Base-by-base conservation (phyloP, 2,888 invertebrate genomes). In the Clanis bilineata region DNA sequence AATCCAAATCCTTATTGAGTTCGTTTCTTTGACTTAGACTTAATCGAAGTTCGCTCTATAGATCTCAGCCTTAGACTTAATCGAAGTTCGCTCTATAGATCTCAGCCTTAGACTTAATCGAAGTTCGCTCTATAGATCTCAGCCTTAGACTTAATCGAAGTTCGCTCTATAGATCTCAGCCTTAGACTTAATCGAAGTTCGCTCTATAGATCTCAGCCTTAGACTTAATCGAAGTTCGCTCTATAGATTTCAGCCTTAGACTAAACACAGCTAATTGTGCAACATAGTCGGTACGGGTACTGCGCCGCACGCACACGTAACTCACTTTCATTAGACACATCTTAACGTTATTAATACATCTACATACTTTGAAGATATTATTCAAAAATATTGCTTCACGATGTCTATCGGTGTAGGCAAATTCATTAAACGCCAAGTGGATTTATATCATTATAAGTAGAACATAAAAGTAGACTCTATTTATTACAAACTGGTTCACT, bases 221-320 rank as follows among this genome's bases (percentile, higher is more conserved):
- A n/a, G n/a, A n/a, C n/a, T n/a, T n/a, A n/a, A n/a, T n/a, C n/a
- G n/a, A n/a, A n/a, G n/a, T n/a, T n/a, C n/a, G n/a, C n/a, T n/a
- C n/a, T n/a, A n/a, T n/a, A 71, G 77, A 74, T 72, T 74, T 64
- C 62, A 65, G 66, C 70, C 67, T 73, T 75, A 80, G 76, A 82
- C 78, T 72, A 72, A 71, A 68, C 69, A 73, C 59, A 56, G 57
- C 64, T 66, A 70, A 63, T 74, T 69, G 61, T 63, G 71, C 66
- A 75, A 77, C 67, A 68, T 58, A 36, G 36, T 36, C 3, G 25
- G 3, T 25, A 36, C 2, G 36, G 9, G 9, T 1, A 1, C 55
- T 43, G 41, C 18, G 23, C 55, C 54, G 10, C 41, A 55, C 32
- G 28, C 44, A 18, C 22, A 55, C 15, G 55, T 23, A 41, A 44